Base-by-base conservation (phyloP, 2,888 invertebrate genomes). In the Sinhomidia bicolor region DNA sequence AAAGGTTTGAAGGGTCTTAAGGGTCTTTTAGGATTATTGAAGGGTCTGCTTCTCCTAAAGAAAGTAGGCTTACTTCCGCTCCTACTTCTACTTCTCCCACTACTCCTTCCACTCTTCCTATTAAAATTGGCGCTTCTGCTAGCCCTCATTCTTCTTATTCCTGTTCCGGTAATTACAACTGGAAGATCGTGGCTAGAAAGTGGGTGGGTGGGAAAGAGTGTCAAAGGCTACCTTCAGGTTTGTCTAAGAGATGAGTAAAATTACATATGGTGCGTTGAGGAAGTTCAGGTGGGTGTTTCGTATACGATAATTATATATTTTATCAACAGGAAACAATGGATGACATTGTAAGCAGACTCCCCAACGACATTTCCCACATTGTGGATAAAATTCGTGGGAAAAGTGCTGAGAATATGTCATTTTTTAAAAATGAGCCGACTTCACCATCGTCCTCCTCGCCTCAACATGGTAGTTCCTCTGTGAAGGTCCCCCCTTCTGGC, bases 1-100 rank as follows among this genome's bases (percentile, higher is more conserved):
- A 89, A 86, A 32, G 85, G 89, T n/a, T 47, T 89, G n/a, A 90
- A 90, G 51, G 90, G 90, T 12, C 65, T 89, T 6, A 90, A 90
- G 51, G 90, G 90, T 14, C 79, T 89, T 1, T 36, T 88, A 6
- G 85, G 82, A 29, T 54, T 90, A 9, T 68, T 90, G 4, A 89
- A 89, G 29, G 89, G 87, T n/a, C 82, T 90, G 0, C 54, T 90
- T 17, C 79, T 89, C 9, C 57, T 90, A 3, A 89, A 89, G 74
- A 89, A 88, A 51, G 17, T 90, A 6, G 88, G 89, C 9, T 60
- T 90, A 5, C 54, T 89, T 23, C 88, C 85, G 0, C 20, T 89
- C 3, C 74, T 88, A n/a, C 88, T 83, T 0, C 47, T 90, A 5
- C 57, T 90, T 0, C 60, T 88, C 3, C 90, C 90, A 3, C 29